Evolutionary conservation across 2,888 invertebrate species (phyloP).

Genomic region (Gortyna flavago): DNA sequence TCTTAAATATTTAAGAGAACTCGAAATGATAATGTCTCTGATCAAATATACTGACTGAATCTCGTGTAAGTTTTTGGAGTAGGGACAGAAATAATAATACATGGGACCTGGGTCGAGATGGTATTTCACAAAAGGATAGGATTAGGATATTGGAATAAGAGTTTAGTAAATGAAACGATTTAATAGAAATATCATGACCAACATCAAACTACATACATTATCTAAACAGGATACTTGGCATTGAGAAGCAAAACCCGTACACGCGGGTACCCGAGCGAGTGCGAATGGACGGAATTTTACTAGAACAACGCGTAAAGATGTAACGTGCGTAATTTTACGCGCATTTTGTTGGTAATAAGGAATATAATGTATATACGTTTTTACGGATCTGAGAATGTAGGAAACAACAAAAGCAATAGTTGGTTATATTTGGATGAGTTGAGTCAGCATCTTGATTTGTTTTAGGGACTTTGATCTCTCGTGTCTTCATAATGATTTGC

Average conservation of each 20-base stretch:
- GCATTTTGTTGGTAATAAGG: slow-evolving; percentile 19
- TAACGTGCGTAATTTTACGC: slow-evolving; percentile 12
- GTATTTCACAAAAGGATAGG: too few species aligned
- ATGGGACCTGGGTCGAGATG: too few species aligned
- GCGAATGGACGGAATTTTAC: slow-evolving; percentile 55
- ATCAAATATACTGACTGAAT: too few species aligned
- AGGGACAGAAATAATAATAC: too few species aligned
- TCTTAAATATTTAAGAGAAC: too few species aligned
- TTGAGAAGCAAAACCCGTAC: slow-evolving; percentile 28
- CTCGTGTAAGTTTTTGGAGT: too few species aligned
- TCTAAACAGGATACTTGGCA: slow-evolving; percentile 43
- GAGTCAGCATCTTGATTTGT: slow-evolving; percentile 8
- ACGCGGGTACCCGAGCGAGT: slow-evolving; percentile 16
- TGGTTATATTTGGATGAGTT: slow-evolving; percentile 9
- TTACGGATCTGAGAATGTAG: not conserved
- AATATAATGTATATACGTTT: slow-evolving; percentile 6
- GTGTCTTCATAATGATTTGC: not conserved
- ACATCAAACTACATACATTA: slow-evolving; percentile 16
- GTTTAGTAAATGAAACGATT: too few species aligned
- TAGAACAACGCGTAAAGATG: slow-evolving; percentile 46
- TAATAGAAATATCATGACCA: slow-evolving; percentile 1
- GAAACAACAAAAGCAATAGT: slow-evolving; percentile 1
- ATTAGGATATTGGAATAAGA: too few species aligned
- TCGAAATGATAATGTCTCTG: too few species aligned
- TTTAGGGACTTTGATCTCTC: not conserved